Evolutionary conservation across 2,797 vertebrate species (phyloP).

Genomic region (Serranus cabrilla): DNA sequence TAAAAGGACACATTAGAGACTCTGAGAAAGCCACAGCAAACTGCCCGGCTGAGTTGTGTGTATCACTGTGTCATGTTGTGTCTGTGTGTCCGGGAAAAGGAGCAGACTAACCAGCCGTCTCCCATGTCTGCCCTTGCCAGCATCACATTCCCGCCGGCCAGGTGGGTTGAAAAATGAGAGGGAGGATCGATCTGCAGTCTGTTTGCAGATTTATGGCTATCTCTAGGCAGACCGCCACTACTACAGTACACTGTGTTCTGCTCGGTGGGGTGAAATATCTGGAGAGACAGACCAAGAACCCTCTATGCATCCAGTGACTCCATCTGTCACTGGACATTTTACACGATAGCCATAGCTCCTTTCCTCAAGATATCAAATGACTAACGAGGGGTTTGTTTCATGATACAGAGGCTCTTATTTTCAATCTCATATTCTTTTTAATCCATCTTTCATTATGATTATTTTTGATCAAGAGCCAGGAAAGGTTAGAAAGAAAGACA

Average conservation of each 20-base stretch:
- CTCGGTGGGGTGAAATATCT: slow-evolving; percentile 44
- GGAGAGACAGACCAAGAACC: slow-evolving; percentile 15
- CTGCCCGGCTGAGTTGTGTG: slow-evolving; percentile 2
- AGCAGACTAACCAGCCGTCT: slow-evolving; percentile 37
- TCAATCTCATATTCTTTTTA: not conserved
- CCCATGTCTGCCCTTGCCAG: slow-evolving; percentile 37
- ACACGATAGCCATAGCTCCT: slow-evolving; percentile 14
- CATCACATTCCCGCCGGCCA: slow-evolving; percentile 42
- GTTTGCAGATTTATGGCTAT: slow-evolving; percentile 59
- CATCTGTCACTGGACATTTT: slow-evolving; percentile 47
- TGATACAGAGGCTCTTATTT: not conserved
- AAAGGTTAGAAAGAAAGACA: not conserved
- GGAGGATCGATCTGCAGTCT: slow-evolving; percentile 54
- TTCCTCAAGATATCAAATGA: slow-evolving; percentile 27
- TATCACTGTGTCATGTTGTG: not conserved
- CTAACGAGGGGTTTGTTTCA: not conserved
- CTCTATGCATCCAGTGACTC: slow-evolving; percentile 25
- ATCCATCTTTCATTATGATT: not conserved
- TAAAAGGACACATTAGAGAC: slow-evolving; percentile 49
- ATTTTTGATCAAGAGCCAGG: not conserved
- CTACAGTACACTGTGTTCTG: slow-evolving; percentile 30
- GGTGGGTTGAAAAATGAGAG: slow-evolving; percentile 67
- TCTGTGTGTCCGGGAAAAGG: slow-evolving; percentile 29
- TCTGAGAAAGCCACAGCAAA: slow-evolving; percentile 33
- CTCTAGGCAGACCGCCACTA: slow-evolving; percentile 35